A percentile compares a stretch with the other conserved stretches of the same genome.
These are phyloP conservation scores for Scomber colias DNA, from an alignment of 2,113 vertebrate species.

Conservation along the genomic window DNA sequence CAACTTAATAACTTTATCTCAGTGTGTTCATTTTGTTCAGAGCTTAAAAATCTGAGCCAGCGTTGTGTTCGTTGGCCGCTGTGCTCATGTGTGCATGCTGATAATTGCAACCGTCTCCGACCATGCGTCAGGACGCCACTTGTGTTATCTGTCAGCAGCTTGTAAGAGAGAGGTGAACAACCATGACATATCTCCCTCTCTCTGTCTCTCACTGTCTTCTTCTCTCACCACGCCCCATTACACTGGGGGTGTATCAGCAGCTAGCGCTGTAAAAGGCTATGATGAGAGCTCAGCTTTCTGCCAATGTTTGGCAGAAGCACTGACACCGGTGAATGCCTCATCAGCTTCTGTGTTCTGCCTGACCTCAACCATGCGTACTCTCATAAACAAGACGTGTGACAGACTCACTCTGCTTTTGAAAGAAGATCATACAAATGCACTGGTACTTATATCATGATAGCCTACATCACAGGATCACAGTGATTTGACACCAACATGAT, in stretches of 20 bases:
- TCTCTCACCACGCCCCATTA: slow-evolving; percentile 68
- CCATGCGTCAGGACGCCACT: slow-evolving; percentile 41
- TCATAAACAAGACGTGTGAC: background rate
- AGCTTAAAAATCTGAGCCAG: slow-evolving; percentile 10
- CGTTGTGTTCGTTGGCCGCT: background rate
- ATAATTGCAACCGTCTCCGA: slow-evolving; percentile 47
- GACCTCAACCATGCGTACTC: slow-evolving; percentile 8
- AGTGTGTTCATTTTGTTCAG: slow-evolving; percentile 12
- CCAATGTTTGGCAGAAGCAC: slow-evolving; percentile 50
- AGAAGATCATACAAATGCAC: background rate
- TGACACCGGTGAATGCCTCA: slow-evolving; percentile 57
- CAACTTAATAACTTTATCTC: slow-evolving; percentile 10
- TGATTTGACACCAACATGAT: background rate
- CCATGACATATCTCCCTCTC: slow-evolving; percentile 60
- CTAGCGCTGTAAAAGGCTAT: slow-evolving; percentile 16
- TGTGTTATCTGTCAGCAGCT: slow-evolving; percentile 76
- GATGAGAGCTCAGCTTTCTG: slow-evolving; percentile 65
- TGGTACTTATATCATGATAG: background rate
- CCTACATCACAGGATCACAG: background rate
- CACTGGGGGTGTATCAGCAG: slow-evolving; percentile 50
- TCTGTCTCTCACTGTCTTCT: slow-evolving; percentile 25
- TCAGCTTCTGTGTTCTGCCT: slow-evolving; percentile 36
- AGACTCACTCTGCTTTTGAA: too few species aligned
- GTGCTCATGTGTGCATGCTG: background rate
- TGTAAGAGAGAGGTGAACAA: slow-evolving; percentile 65